Evolutionary conservation across 2,888 invertebrate genomes (phyloP).

Genomic region (Sycophila texana): DNA sequence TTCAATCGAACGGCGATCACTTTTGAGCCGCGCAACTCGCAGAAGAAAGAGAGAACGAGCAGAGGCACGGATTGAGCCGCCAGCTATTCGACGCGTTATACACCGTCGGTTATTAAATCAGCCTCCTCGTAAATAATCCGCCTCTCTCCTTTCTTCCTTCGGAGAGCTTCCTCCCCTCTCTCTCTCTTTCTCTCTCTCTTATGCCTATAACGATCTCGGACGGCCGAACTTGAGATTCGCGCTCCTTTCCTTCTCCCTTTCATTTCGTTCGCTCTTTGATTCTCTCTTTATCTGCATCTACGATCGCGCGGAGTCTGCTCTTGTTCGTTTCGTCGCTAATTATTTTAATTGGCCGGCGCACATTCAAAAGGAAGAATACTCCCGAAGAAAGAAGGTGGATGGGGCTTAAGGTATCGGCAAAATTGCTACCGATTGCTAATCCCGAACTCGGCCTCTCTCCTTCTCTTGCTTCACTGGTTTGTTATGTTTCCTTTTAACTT

Average conservation of each 20-base stretch:
- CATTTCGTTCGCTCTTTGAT: slow-evolving; percentile 53
- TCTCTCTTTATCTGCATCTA: slow-evolving; percentile 67
- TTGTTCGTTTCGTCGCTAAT: slow-evolving; percentile 75
- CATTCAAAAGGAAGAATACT: slow-evolving; percentile 71
- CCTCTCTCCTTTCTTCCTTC: slow-evolving; percentile 52
- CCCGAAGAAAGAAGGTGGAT: slow-evolving; percentile 37
- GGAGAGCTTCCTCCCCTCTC: slow-evolving; percentile 41
- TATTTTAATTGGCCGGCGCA: slow-evolving; percentile 76
- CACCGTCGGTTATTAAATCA: slow-evolving; percentile 66
- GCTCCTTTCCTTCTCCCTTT: slow-evolving; percentile 33
- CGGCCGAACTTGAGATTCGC: slow-evolving; percentile 8
- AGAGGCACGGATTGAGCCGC: slow-evolving; percentile 56
- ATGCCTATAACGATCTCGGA: slow-evolving; percentile 38
- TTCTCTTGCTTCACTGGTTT: slow-evolving; percentile 2
- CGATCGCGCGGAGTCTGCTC: slow-evolving; percentile 68
- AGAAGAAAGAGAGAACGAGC: background rate
- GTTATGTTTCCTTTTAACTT: background rate
- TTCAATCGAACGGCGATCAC: slow-evolving; percentile 55
- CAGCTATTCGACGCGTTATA: slow-evolving; percentile 52
- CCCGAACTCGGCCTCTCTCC: slow-evolving; percentile 44
- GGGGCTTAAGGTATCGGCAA: background rate
- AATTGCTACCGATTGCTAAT: slow-evolving; percentile 52
- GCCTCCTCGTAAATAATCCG: slow-evolving; percentile 64
- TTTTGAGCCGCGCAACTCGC: slow-evolving; percentile 32
- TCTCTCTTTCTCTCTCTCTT: slow-evolving; percentile 52